Conservation (phyloP, 2,888 invertebrate species). For the Cynaeus angustus region DNA sequence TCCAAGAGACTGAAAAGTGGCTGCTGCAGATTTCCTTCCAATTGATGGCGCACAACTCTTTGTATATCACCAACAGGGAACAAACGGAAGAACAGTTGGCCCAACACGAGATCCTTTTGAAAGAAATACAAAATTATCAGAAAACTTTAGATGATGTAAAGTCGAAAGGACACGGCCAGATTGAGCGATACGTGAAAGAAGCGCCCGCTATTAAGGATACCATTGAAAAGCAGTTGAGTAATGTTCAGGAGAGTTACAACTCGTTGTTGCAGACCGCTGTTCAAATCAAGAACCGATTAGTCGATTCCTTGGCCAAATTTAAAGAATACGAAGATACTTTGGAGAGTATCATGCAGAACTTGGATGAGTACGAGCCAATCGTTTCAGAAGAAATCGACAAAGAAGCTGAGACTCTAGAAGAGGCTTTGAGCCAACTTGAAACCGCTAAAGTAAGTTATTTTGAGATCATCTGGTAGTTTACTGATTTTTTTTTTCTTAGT, state of each 20-base stretch:
- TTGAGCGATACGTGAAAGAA: conserved; percentile 83
- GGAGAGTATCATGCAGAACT: conserved; percentile 87
- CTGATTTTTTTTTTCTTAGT: conserved; percentile 65
- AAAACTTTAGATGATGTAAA: conserved; percentile 86
- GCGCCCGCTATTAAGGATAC: conserved; percentile 84
- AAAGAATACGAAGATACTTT: conserved; percentile 94
- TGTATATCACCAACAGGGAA: conserved; percentile 92
- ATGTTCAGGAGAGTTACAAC: conserved; percentile 95
- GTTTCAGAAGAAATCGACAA: conserved; percentile 83
- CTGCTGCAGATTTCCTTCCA: conserved; percentile 94
- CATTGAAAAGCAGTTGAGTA: conserved; percentile 89
- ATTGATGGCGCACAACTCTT: conserved; percentile 95
- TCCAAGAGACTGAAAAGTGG: conserved; percentile 98
- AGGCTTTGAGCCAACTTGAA: conserved; percentile 82
- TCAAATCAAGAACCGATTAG: conserved; percentile 90
- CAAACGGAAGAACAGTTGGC: conserved; percentile 93
- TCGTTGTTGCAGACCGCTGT: conserved; percentile 90
- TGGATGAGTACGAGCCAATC: conserved; percentile 86
- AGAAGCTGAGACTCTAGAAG: conserved; percentile 83
- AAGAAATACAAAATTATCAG: conserved; percentile 89
- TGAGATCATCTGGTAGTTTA: no score
- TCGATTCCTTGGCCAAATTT: conserved; percentile 93
- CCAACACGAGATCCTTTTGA: conserved; percentile 85
- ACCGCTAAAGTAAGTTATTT: conserved; percentile 79
- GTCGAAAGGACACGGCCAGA: conserved; percentile 87